Evolutionary conservation across 2,797 vertebrate species (phyloP).

Genomic region (Muraenolepis orangiensis): DNA sequence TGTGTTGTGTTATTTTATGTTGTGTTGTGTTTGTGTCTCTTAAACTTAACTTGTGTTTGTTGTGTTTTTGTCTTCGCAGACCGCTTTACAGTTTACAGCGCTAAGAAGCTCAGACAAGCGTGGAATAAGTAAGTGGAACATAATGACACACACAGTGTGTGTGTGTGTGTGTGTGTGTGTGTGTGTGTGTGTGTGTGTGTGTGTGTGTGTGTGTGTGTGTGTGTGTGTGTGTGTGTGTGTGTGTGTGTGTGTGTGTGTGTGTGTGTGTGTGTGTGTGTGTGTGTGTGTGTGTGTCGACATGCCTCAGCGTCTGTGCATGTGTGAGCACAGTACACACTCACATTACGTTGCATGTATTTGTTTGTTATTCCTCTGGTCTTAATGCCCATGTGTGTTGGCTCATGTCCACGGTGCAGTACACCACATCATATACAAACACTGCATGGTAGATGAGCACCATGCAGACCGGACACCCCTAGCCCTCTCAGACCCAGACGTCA

Average conservation of each 20-base stretch:
- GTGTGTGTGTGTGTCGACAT: background rate
- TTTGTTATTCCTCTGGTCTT: background rate
- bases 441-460: too few relatives aligned
- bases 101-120: constrained; percentile 94
- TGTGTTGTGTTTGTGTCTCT: background rate
- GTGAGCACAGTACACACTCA: constrained; percentile 2
- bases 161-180: constrained; percentile 6
- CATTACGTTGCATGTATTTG: background rate
- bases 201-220: constrained; percentile 6
- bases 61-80: constrained; percentile 74
- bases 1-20: constrained; percentile 19
- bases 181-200: background rate
- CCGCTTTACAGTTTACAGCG: constrained; percentile 88
- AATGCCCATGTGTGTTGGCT: background rate
- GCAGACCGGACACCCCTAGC: too few relatives aligned
- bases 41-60: background rate
- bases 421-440: too few relatives aligned
- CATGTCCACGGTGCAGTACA: background rate
- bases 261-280: constrained; percentile 4
- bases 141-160: too few relatives aligned
- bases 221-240: background rate
- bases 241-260: background rate
- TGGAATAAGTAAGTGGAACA: constrained; percentile 94
- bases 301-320: background rate
- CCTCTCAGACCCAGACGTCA: too few relatives aligned